Base-by-base conservation (phyloP, 2,888 invertebrate genomes). In the Harpalus rufipes region DNA sequence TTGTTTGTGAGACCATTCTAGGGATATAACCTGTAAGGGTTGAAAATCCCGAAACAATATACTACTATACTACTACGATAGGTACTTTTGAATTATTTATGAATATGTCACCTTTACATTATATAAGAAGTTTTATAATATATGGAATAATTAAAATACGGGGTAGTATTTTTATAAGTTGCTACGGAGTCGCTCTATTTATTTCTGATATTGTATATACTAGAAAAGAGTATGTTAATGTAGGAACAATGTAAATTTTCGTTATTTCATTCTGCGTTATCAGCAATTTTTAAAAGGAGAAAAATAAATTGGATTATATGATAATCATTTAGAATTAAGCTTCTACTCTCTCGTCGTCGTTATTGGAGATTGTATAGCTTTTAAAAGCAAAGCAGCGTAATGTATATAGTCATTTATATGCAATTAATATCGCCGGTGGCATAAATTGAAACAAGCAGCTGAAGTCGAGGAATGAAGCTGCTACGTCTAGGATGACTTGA, bases 401-500 rank as follows among this genome's bases (percentile, higher is more conserved):
- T 68, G 12, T 59, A 16, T 16, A 14, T 7, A 16, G 18, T 59
- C 59, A 59, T 59, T 59, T 59, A 59, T 63, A 25, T 76, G 16
- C 56, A 76, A 78, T 78, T 58, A 58, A 51, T 41, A 74, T 41
- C 72, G 14, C 14, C 72, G 41, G 41, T 41, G 21, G n/a, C 12
- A 74, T 74, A 44, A 74, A 74, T 74, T 41, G 18, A 18, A 25
- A 25, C 41, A 44, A 44, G 44, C 16, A 68, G 39, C 32, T 32
- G 32, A 32, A 32, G 32, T 32, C 32, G 7, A 2, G 10, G 14
- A 32, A n/a, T 51, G 68, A 68, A 68, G 72, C 72, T n/a, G 72
- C 32, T 14, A 41, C 32, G 14, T 74, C 72, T 14, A 74, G 41
- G 72, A 74, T 74, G 44, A 74, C 72, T 74, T 74, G 72, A 74